Percentiles rank a stretch among this genome's conserved stretches.
These are phyloP conservation scores for Osmerus mordax DNA, from an alignment of 2,113 vertebrate genomes.

Conservation along the genomic window DNA sequence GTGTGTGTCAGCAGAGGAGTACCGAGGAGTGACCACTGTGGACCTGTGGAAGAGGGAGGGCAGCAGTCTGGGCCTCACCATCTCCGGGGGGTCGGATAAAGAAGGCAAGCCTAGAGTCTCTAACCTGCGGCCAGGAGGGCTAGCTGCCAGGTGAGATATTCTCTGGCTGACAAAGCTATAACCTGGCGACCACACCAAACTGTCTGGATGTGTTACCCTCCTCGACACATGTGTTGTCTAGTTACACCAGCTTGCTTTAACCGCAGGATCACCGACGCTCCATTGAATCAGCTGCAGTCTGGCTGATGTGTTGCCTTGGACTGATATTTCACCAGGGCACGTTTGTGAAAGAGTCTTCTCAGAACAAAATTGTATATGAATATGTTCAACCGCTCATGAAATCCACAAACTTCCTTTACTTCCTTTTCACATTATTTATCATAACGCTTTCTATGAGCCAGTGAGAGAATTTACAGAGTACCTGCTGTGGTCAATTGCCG, in stretches of 20 bases:
- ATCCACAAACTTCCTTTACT: background rate
- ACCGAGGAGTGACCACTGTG: slow-evolving; percentile 88
- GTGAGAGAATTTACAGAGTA: background rate
- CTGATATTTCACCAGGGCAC: background rate
- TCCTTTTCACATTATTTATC: background rate
- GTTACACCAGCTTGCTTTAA: slow-evolving; percentile 9
- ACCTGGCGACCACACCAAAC: slow-evolving; percentile 38
- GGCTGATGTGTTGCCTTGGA: slow-evolving; percentile 4
- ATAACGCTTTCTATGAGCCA: background rate
- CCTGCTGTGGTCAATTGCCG: background rate
- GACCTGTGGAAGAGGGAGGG: slow-evolving; percentile 96
- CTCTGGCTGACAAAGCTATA: slow-evolving; percentile 54
- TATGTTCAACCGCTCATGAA: background rate
- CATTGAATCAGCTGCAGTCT: slow-evolving; percentile 37
- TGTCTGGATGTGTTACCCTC: slow-evolving; percentile 36
- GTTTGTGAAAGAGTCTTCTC: background rate
- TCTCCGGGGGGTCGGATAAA: slow-evolving; percentile 96
- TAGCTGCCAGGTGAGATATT: slow-evolving; percentile 89
- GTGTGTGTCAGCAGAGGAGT: slow-evolving; percentile 81
- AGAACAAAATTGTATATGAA: background rate
- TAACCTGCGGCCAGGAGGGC: slow-evolving; percentile 89
- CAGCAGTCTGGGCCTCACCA: slow-evolving; percentile 91
- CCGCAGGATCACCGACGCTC: slow-evolving; percentile 28
- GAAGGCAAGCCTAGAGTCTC: slow-evolving; percentile 94
- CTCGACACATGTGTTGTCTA: slow-evolving; percentile 28